phyloP scores from a whole-genome alignment of 2,113 vertebrate species.

The Entosphenus tridentatus region DNA sequence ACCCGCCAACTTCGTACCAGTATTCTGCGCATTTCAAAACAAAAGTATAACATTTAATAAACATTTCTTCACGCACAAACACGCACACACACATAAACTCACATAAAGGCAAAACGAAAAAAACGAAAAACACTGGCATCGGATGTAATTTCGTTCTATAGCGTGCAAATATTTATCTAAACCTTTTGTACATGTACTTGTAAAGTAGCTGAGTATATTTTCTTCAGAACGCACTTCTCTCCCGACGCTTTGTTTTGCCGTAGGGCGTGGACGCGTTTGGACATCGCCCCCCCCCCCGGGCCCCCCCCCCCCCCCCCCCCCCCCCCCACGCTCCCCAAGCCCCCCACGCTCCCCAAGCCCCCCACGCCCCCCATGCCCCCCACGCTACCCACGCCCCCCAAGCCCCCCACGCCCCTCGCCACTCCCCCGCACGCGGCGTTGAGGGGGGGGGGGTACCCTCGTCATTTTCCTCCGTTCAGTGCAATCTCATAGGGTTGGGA shows the following conservation, averaged over 20 bases:
- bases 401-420: not conserved
- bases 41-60: too few relatives aligned
- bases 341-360: not conserved
- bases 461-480: too few relatives aligned
- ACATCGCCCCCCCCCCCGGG: not conserved
- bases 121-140: conserved; percentile 1
- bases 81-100: too few relatives aligned
- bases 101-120: not conserved
- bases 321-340: not conserved
- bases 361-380: not conserved
- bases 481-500: too few relatives aligned
- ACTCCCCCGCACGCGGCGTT: too few relatives aligned
- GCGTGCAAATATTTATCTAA: conserved; percentile 54
- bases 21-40: too few relatives aligned
- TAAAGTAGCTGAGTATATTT: conserved; percentile 31
- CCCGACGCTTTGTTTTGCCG: too few relatives aligned
- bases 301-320: not conserved
- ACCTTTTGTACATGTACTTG: conserved; percentile 55
- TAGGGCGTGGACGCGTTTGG: too few relatives aligned
- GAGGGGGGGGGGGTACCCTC: too few relatives aligned
- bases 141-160: conserved; percentile 1
- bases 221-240: not conserved
- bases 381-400: not conserved
- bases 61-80: too few relatives aligned
- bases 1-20: too few relatives aligned